Conservation (phyloP, 1,140 invertebrate genomes). For the Muscidifurax raptorellus region DNA sequence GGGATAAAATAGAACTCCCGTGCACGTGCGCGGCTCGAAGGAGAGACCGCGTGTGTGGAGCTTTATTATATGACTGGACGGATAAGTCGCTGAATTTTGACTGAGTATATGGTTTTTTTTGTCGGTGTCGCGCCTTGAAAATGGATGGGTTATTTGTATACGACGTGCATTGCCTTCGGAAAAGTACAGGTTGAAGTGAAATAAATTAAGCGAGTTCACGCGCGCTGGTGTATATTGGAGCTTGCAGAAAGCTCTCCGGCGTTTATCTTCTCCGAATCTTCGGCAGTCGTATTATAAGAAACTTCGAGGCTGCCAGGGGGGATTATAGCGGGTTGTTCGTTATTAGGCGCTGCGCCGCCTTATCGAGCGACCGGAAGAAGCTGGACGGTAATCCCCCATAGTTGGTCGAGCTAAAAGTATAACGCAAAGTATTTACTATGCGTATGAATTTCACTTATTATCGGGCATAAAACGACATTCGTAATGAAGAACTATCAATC, state of each 20-base stretch:
- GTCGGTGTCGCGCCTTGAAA: too few relatives aligned
- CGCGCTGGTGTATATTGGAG: neutral
- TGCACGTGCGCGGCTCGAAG: neutral
- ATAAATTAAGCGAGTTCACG: neutral
- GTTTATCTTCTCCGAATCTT: conserved; percentile 2
- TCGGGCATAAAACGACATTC: neutral
- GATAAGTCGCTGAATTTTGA: neutral
- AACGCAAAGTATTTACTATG: neutral
- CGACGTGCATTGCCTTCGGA: too few relatives aligned
- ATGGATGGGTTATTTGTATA: too few relatives aligned
- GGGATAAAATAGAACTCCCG: neutral
- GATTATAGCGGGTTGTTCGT: neutral
- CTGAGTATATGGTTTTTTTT: too few relatives aligned
- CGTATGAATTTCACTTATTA: neutral
- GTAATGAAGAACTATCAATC: neutral
- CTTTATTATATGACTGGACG: neutral
- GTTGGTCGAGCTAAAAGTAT: neutral
- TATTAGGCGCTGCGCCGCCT: neutral
- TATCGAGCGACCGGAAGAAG: neutral
- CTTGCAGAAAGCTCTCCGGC: neutral
- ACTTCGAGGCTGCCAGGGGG: neutral
- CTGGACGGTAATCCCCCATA: neutral
- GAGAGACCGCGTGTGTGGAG: neutral
- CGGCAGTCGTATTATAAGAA: neutral
- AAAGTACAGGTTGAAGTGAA: neutral